A percentile compares a stretch with the other conserved stretches of the same genome.
These are phyloP conservation scores for Macrotrachela quadricornifera DNA, from an alignment of 1,140 invertebrate genomes.

Conservation along the genomic window DNA sequence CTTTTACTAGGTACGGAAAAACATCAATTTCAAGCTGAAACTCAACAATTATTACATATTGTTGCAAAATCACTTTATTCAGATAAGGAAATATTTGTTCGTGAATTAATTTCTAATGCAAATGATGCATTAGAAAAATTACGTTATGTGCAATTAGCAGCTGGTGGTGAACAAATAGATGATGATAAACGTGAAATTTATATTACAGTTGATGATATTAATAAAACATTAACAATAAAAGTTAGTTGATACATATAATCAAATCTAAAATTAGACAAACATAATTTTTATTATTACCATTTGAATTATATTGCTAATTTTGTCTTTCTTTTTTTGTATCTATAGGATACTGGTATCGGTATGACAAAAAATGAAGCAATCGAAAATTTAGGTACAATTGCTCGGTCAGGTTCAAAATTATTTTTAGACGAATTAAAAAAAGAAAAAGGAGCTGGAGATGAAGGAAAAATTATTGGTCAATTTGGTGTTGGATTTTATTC, in stretches of 20 bases:
- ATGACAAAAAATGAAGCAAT: constrained; percentile 78
- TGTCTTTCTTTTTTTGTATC: too few relatives aligned
- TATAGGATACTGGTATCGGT: constrained; percentile 62
- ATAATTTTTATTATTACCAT: too few relatives aligned
- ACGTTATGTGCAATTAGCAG: constrained; percentile 36
- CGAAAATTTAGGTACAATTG: constrained; percentile 76
- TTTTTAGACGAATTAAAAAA: constrained; percentile 60
- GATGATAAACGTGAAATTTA: constrained; percentile 49
- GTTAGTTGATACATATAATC: constrained; percentile 30
- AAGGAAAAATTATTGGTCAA: constrained; percentile 60
- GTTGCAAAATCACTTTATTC: constrained; percentile 89
- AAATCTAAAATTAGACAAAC: background rate
- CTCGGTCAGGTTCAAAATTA: constrained; percentile 54
- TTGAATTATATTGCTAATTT: too few relatives aligned
- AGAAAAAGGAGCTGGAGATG: constrained; percentile 37
- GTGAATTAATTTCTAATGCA: constrained; percentile 84
- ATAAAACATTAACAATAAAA: constrained; percentile 61
- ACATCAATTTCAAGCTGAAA: constrained; percentile 76
- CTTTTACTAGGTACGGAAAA: background rate
- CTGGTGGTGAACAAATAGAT: constrained; percentile 22
- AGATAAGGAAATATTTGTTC: constrained; percentile 85
- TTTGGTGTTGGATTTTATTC: constrained; percentile 97
- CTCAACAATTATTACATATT: constrained; percentile 76
- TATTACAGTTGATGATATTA: constrained; percentile 65
- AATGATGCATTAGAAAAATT: constrained; percentile 89